Conservation (phyloP, 2,113 vertebrate species). For the Corythornis madagascariensis region DNA sequence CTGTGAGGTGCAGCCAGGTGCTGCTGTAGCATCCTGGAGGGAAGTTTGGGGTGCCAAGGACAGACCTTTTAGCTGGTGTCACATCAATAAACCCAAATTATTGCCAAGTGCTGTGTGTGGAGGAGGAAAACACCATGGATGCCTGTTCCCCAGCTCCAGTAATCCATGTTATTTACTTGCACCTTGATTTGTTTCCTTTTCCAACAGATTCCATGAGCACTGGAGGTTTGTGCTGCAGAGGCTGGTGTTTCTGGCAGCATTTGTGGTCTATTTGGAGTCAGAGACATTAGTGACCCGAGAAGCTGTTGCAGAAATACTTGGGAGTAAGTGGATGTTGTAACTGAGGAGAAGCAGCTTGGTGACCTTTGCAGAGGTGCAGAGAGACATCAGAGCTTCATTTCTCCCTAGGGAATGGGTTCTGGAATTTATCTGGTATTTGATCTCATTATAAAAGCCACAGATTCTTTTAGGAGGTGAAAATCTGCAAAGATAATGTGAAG, state of each 20-base stretch:
- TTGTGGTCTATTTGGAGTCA: conserved; percentile 93
- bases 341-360: neutral
- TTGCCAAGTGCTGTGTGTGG: neutral
- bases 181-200: neutral
- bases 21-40: rapidly evolving
- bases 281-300: conserved; percentile 92
- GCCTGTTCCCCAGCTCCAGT: neutral
- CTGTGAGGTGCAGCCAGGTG: neutral
- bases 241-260: conserved; percentile 89
- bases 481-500: neutral
- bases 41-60: neutral
- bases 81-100: neutral
- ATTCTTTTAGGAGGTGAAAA: neutral
- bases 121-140: neutral
- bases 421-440: neutral
- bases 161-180: neutral
- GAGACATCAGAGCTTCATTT: neutral
- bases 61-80: neutral
- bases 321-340: conserved; percentile 82
- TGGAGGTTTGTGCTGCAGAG: conserved; percentile 97
- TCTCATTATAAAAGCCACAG: neutral
- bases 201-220: conserved; percentile 92
- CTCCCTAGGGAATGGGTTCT: neutral
- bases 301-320: conserved; percentile 90
- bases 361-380: neutral